phyloP scores from a whole-genome alignment of 2,797 vertebrate species.

The Borostomias antarcticus region DNA sequence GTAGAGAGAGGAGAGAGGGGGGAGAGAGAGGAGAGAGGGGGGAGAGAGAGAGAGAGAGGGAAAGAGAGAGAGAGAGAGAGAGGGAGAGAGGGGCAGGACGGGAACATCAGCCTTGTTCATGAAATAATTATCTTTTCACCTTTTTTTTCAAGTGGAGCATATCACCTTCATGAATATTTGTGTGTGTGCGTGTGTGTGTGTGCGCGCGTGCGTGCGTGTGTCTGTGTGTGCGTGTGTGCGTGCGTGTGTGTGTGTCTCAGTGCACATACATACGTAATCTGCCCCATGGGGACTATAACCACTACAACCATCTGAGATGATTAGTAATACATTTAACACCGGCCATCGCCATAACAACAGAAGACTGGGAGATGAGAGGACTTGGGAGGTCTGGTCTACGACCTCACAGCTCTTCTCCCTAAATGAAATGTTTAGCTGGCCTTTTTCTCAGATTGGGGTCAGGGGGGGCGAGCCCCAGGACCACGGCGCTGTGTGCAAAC shows the following conservation, averaged over 20 bases:
- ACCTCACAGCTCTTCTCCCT: constrained; percentile 54
- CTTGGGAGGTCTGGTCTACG: constrained; percentile 60
- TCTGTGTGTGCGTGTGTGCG: constrained; percentile 12
- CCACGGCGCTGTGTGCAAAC: constrained; percentile 39
- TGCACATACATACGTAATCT: constrained; percentile 10
- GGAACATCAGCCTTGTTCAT: too few relatives aligned
- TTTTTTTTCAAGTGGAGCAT: too few relatives aligned
- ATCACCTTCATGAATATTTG: background rate
- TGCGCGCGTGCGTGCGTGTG: constrained; percentile 13
- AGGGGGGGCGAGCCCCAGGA: constrained; percentile 52
- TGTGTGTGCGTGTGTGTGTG: constrained; percentile 28
- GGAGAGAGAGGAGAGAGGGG: constrained; percentile 22
- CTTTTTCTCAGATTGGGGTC: constrained; percentile 68
- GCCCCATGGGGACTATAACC: constrained; percentile 30
- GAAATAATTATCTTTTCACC: too few relatives aligned
- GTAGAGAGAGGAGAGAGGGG: background rate
- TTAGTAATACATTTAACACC: constrained; percentile 61
- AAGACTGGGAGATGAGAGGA: background rate
- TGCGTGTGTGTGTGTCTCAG: constrained; percentile 11
- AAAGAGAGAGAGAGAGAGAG: background rate
- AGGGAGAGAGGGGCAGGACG: background rate
- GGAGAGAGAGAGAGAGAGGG: background rate
- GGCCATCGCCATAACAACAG: constrained; percentile 46
- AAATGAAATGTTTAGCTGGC: constrained; percentile 74
- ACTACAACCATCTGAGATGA: constrained; percentile 58